Evolutionary conservation across 2,797 vertebrate genomes (phyloP), one percentile per base, ranked within the genome.

Genomic region (Sebastes trivittatus): DNA sequence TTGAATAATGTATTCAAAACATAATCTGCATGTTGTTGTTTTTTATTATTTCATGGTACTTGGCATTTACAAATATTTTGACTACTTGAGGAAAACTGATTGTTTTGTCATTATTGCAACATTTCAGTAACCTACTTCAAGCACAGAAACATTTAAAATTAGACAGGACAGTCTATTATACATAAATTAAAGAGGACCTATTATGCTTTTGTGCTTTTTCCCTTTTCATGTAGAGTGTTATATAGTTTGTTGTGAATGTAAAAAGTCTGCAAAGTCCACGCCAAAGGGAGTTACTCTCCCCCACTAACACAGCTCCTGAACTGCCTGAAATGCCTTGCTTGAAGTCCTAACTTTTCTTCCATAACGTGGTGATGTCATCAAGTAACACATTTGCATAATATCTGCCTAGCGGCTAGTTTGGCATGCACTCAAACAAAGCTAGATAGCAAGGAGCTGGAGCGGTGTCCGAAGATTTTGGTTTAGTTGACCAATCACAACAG

Each of bases 1-100:
- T 14, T 52, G 10, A 81, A 16, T 11, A 30, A 67, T 72, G n/a
- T 32, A 56, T 69, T 77, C 20, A 63, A 60, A 56, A 58, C 6
- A 77, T 29, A 22, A 63, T 75, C 3, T 30, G 32, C 11, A 70
- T 72, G 18, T 18, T 30, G 11, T 59, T 22, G 23, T 62, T 20
- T 22, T 42, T 42, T 42, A 46, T 27, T 54, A 7, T 72, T 9
- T 62, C 23, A 30, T 23, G 54, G 0, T 10, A 71, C 23, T 55
- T 69, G 22, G 1, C 14, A 64, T 58, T 81, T 61, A 69, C 25
- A 83, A 62, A 72, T 80, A 58, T 6, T 30, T 0, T 27, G 7
- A 66, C 9, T 32, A 2, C 20, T 23, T 14, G 5, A 32, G 20
- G 7, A 61, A 46, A 32, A 55, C 1, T 11, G 3, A 30, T 16